These are phyloP conservation scores for Istiophorus platypterus DNA, from an alignment of 2,113 vertebrate genomes.

Conservation along the genomic window DNA sequence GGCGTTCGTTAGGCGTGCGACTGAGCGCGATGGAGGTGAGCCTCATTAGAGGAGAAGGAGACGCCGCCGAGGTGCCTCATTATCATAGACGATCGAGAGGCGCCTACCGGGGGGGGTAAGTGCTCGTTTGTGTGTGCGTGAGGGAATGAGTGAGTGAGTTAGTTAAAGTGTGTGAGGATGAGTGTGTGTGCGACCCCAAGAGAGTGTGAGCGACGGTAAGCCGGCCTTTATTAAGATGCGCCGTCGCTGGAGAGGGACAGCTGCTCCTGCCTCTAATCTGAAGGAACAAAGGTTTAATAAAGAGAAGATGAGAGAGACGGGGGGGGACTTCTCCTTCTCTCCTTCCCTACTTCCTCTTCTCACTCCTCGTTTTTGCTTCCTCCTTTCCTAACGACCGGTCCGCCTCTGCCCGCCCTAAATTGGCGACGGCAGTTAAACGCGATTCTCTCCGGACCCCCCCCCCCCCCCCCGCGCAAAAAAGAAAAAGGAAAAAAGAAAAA, in stretches of 20 bases:
- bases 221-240: conserved; percentile 79
- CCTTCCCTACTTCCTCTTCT: neutral
- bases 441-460: neutral
- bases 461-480: too few species aligned
- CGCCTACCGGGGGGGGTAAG: conserved; percentile 9
- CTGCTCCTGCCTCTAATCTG: conserved; percentile 71
- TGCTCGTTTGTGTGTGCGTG: conserved; percentile 23
- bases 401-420: too few species aligned
- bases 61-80: conserved; percentile 56
- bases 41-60: conserved; percentile 67
- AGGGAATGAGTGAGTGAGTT: neutral
- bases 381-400: neutral
- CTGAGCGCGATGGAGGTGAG: conserved; percentile 64
- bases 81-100: conserved; percentile 61
- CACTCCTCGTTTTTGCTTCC: conserved; percentile 16
- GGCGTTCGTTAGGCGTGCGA: neutral
- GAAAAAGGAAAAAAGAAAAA: too few species aligned
- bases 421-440: neutral
- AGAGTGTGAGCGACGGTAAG: conserved; percentile 61
- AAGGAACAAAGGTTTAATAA: conserved; percentile 75
- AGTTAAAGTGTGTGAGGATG: conserved; percentile 26
- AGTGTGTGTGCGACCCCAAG: conserved; percentile 35
- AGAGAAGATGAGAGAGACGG: conserved; percentile 44
- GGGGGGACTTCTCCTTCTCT: conserved; percentile 3
- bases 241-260: conserved; percentile 61